These are phyloP conservation scores for Nomada fucata DNA, from an alignment of 2,888 invertebrate genomes.

Conservation along the genomic window DNA sequence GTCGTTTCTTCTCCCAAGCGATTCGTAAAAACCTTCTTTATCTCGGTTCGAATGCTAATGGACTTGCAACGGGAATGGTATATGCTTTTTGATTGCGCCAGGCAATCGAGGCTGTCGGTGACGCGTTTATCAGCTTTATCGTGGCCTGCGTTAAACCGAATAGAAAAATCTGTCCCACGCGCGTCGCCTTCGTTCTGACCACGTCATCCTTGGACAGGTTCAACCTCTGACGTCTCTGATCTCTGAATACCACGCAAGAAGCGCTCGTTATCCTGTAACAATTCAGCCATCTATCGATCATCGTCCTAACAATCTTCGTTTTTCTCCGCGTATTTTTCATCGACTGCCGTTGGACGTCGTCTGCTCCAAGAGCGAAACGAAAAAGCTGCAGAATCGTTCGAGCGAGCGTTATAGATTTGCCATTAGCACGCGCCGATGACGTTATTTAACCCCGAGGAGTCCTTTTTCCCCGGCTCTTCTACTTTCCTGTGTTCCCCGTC, in stretches of 20 bases:
- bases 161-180: background rate
- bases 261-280: conserved; percentile 51
- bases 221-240: background rate
- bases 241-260: conserved; percentile 36
- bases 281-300: conserved; percentile 51
- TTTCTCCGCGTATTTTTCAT: background rate
- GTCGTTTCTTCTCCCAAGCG: no score
- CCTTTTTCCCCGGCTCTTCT: background rate
- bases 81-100: no score
- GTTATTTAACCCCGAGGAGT: conserved; percentile 59
- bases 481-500: conserved; percentile 31
- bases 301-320: conserved; percentile 16
- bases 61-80: no score
- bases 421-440: conserved; percentile 64
- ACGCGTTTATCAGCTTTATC: no score
- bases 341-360: no score
- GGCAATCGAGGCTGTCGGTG: no score
- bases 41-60: no score
- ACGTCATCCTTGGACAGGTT: no score
- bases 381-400: conserved; percentile 29
- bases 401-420: conserved; percentile 68
- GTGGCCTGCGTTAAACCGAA: conserved; percentile 8
- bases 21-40: no score
- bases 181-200: conserved; percentile 2
- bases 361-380: background rate